Evolutionary conservation across 2,113 vertebrate species (phyloP), one percentile per base, ranked within the genome.

Genomic region (Brachyhypopomus occidentalis): DNA sequence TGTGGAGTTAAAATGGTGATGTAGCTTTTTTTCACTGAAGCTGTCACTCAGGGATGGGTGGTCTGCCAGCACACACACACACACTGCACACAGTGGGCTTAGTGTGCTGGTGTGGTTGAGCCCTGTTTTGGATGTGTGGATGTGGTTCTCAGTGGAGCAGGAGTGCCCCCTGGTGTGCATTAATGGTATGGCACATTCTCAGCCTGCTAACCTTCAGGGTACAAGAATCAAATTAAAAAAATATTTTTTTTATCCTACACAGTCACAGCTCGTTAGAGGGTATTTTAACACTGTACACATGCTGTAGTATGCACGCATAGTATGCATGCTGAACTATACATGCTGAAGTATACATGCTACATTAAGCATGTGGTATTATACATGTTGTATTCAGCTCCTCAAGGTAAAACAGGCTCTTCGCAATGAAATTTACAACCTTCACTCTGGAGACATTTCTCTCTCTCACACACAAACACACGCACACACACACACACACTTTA

Each of bases 1-100:
- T 89, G 89, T 93, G 89, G 86, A 92, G 91, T 90, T 89, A 92
- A 93, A 93, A 93, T 88, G 87, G 85, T 92, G 91, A 93, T 91
- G 90, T 89, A 87, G 87, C n/a, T 91, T 90, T 91, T 88, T 88
- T 90, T 92, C 87, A 91, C 87, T 89, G 86, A 84, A 86, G 87
- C 88, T 82, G 87, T 70, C 48, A 59, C 75, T 86, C 72, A 62
- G 88, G 91, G 90, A 91, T 90, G 91, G 91, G 90, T 89, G 85
- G 87, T 66, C 82, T 73, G 59, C 52, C 62, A 19, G 36, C 34
- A 38, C 52, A 19, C 80, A 83, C 63, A 6, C 20, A 69, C 64
- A 14, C 45, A 69, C 67, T n/a, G 2, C 34, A n/a, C n/a, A 22
- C 19, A 60, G 19, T n/a, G 59, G n/a, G 36, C 17, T 22, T 12